These are phyloP conservation scores for Hestina assimilis DNA, from an alignment of 1,140 invertebrate genomes.

Conservation along the genomic window DNA sequence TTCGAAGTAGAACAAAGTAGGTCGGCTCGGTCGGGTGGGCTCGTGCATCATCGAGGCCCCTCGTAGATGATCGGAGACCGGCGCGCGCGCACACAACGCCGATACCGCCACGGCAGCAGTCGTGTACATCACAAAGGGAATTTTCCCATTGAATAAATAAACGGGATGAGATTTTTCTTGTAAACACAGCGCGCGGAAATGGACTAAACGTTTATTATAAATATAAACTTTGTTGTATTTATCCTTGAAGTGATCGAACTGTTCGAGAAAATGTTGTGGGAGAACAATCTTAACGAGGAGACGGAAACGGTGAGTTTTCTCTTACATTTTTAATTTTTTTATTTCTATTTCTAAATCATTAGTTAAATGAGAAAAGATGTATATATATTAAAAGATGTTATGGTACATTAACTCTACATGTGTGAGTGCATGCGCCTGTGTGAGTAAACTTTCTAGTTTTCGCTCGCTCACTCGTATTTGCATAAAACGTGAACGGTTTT, in stretches of 20 bases:
- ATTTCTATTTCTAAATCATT: constrained; percentile 12
- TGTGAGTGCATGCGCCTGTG: constrained; percentile 44
- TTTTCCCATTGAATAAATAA: constrained; percentile 33
- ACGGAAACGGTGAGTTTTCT: constrained; percentile 58
- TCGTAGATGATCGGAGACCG: constrained; percentile 46
- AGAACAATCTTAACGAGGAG: constrained; percentile 62
- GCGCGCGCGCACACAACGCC: constrained; percentile 61
- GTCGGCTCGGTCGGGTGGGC: constrained; percentile 55
- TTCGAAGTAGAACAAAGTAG: constrained; percentile 66
- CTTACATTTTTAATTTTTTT: neutral
- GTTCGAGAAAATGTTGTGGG: constrained; percentile 68
- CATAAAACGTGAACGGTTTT: constrained; percentile 77
- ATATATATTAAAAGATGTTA: neutral
- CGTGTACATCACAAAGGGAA: constrained; percentile 34
- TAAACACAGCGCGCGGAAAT: constrained; percentile 44
- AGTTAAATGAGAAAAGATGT: constrained; percentile 42
- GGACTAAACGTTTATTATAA: constrained; percentile 51
- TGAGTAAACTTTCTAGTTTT: constrained; percentile 77
- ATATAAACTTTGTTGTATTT: constrained; percentile 22
- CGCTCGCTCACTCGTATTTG: constrained; percentile 68
- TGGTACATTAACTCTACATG: constrained; percentile 6
- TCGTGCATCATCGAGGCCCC: constrained; percentile 46
- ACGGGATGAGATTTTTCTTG: constrained; percentile 48
- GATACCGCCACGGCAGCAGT: constrained; percentile 52
- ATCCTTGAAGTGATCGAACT: constrained; percentile 52